phyloP scores from a whole-genome alignment of 2,113 vertebrate genomes.

The Casuarius casuarius region DNA sequence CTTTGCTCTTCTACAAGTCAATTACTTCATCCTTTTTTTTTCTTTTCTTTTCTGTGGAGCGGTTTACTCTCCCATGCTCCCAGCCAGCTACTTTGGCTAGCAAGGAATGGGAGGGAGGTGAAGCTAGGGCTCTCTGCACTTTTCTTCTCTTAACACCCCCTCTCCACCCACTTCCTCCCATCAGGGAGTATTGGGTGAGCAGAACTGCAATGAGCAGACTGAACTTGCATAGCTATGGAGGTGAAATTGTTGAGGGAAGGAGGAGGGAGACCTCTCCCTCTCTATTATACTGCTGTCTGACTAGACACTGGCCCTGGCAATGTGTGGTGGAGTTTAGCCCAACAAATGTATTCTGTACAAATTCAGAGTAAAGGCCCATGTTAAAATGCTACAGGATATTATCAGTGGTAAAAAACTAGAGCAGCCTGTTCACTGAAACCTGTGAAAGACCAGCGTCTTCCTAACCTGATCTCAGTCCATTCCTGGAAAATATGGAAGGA shows the following conservation, averaged over 20 bases:
- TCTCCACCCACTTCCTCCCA: slow-evolving; percentile 27
- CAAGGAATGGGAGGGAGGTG: background rate
- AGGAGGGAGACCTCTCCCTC: background rate
- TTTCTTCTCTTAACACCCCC: slow-evolving; percentile 20
- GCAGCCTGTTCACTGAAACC: background rate
- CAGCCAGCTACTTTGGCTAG: slow-evolving; percentile 55
- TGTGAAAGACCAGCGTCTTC: background rate
- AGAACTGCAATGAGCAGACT: background rate
- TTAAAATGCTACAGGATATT: background rate
- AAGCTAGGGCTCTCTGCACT: slow-evolving; percentile 11
- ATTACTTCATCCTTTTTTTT: slow-evolving; percentile 22
- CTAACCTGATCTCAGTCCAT: background rate
- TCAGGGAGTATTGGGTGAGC: slow-evolving; percentile 26
- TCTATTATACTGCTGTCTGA: background rate
- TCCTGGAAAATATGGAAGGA: slow-evolving; percentile 31
- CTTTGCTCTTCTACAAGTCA: slow-evolving; percentile 45
- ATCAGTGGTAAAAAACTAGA: background rate
- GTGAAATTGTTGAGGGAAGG: background rate
- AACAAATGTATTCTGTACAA: background rate
- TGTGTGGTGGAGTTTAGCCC: background rate
- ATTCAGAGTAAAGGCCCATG: background rate
- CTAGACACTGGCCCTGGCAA: background rate
- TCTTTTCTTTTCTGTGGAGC: background rate
- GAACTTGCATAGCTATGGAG: background rate
- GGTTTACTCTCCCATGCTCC: slow-evolving; percentile 55